Conservation (phyloP, 1,140 invertebrate species). For the Hesperophylax magnus region DNA sequence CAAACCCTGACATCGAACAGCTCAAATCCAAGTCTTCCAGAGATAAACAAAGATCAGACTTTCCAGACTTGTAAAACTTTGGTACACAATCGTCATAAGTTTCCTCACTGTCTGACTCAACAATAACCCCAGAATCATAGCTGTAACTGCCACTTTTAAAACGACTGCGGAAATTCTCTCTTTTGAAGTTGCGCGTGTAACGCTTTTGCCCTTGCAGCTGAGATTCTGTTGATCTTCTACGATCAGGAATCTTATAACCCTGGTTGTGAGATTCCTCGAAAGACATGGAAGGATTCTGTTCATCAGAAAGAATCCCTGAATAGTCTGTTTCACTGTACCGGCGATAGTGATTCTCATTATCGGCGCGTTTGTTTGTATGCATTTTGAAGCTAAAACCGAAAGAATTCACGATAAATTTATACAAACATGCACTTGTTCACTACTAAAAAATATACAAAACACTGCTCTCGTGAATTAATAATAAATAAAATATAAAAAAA, state of each 20-base stretch:
- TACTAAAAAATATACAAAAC: too few species aligned
- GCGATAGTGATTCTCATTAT: slow-evolving; percentile 10
- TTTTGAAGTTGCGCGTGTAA: background rate
- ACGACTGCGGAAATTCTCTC: slow-evolving; percentile 8
- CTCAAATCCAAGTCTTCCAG: slow-evolving; percentile 15
- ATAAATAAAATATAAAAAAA: too few species aligned
- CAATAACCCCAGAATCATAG: slow-evolving; percentile 33
- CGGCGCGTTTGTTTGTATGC: slow-evolving; percentile 11
- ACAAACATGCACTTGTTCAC: too few species aligned
- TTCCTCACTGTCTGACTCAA: slow-evolving; percentile 19
- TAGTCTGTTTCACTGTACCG: slow-evolving; percentile 41
- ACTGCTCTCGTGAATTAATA: too few species aligned
- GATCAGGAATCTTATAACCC: background rate
- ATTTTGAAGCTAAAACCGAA: background rate
- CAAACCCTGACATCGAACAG: background rate
- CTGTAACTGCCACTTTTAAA: background rate
- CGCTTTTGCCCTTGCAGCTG: background rate
- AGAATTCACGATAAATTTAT: too few species aligned
- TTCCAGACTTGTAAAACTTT: background rate
- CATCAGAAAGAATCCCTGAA: slow-evolving; percentile 16
- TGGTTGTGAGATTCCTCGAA: background rate
- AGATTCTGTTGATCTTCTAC: slow-evolving; percentile 4
- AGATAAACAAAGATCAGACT: background rate
- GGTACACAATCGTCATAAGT: background rate
- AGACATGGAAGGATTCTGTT: background rate